Evolutionary conservation across 2,113 vertebrate genomes (phyloP).

Genomic region (Psilopogon haemacephalus): DNA sequence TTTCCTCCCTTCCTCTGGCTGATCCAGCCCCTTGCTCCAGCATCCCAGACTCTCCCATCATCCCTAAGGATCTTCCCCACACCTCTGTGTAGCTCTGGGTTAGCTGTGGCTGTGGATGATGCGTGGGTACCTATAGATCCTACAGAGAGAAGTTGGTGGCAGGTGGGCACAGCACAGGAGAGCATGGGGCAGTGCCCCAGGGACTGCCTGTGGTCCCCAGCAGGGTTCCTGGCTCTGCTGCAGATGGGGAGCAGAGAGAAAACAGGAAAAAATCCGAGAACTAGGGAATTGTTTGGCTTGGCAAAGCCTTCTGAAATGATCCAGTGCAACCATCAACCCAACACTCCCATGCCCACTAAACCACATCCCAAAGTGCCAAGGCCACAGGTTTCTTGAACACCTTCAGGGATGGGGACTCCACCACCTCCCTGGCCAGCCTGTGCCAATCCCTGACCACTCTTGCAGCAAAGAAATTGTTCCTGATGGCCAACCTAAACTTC

Average conservation of each 20-base stretch:
- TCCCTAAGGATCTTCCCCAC: neutral
- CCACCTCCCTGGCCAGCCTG: too few relatives aligned
- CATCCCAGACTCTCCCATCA: neutral
- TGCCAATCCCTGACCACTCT: too few relatives aligned
- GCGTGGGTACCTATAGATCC: neutral
- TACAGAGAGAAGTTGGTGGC: neutral
- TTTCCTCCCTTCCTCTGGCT: neutral
- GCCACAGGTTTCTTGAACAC: too few relatives aligned
- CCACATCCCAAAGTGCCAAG: too few relatives aligned
- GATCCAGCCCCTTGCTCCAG: neutral
- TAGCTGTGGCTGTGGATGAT: neutral
- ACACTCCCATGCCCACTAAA: too few relatives aligned
- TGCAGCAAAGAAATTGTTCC: too few relatives aligned
- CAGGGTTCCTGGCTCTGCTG: fast-evolving
- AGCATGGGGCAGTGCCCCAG: neutral
- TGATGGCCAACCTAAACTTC: too few relatives aligned
- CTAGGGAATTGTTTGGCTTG: too few relatives aligned
- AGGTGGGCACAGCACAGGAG: neutral
- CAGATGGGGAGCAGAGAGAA: neutral
- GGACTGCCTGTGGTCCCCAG: neutral
- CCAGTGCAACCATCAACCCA: too few relatives aligned
- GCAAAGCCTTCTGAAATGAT: too few relatives aligned
- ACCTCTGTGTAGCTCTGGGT: neutral
- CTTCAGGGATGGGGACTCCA: too few relatives aligned
- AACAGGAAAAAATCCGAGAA: too few relatives aligned